A percentile compares a stretch with the other conserved stretches of the same genome.
Conservation (phyloP, 30 jellyfish, hydroid and myxozoan genomes). For the Thelohanellus kitauei region DNA sequence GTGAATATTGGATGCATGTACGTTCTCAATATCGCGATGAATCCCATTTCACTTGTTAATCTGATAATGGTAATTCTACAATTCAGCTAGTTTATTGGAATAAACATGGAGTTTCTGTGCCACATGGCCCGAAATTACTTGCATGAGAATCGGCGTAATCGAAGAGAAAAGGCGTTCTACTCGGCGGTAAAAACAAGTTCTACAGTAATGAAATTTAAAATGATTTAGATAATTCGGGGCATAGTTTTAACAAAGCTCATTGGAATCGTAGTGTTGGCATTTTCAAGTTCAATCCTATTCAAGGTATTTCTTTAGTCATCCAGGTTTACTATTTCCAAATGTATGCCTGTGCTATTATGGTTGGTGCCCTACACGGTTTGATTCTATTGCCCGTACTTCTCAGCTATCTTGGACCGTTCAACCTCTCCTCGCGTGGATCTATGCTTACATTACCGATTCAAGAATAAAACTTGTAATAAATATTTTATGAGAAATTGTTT, state of each 20-base stretch:
- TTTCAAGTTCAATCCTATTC: slow-evolving; percentile 44
- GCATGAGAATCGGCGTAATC: too few species aligned
- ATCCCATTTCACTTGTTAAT: slow-evolving; percentile 58
- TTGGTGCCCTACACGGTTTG: slow-evolving; percentile 56
- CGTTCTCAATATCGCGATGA: slow-evolving; percentile 28
- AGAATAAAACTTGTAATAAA: too few species aligned
- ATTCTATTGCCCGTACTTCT: slow-evolving; percentile 46
- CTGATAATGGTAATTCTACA: slow-evolving; percentile 39
- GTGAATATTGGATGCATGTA: slow-evolving; percentile 46
- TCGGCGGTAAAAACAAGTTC: too few species aligned
- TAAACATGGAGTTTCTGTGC: slow-evolving; percentile 57
- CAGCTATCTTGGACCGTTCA: slow-evolving; percentile 69
- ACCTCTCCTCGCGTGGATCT: too few species aligned
- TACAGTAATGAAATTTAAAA: background rate
- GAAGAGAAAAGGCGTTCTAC: too few species aligned
- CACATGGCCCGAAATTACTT: slow-evolving; percentile 63
- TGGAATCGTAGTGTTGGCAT: slow-evolving; percentile 35
- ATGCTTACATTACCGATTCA: too few species aligned
- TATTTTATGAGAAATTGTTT: too few species aligned
- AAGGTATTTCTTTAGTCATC: slow-evolving; percentile 48
- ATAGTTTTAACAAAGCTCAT: slow-evolving; percentile 36
- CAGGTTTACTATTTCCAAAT: slow-evolving; percentile 64
- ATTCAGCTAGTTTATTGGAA: slow-evolving; percentile 14
- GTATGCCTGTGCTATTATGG: slow-evolving; percentile 38
- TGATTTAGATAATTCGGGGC: slow-evolving; percentile 49